Base-by-base conservation (phyloP, 2,113 vertebrate genomes). In the Melanerpes aurifrons region DNA sequence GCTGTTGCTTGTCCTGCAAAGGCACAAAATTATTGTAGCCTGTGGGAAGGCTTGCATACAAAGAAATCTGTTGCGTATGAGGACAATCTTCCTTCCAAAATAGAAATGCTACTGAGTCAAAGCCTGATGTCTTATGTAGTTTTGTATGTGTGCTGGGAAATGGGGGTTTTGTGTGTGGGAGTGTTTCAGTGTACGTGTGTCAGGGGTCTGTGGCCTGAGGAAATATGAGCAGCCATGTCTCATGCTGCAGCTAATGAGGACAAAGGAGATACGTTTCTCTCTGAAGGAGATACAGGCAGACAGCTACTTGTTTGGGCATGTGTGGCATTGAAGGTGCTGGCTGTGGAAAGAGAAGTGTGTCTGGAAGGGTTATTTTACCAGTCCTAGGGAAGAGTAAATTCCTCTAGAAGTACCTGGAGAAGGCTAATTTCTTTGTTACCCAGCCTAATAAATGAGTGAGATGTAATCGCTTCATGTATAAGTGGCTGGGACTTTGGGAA, bases 371-470 rank as follows among this genome's bases (percentile, higher is more conserved):
- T 56, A 35, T n/a, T 12, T 66, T 48, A n/a, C 11, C 18, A 71
- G 40, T 67, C 12, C 4, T 53, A 53, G 16, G 29, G n/a, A 86
- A 8, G 24, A 69, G 37, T 58, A 43, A 78, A 48, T 58, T 43
- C 21, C 11, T 58, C 29, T 76, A 47, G 37, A 94, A 74, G 50
- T 78, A 82, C 35, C 24, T 91, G n/a, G 35, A 89, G 35, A 9
- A 37, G n/a, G 32, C 37, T 79, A 66, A 75, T 62, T 94, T 31
- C 31, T 89, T 79, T 85, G 21, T 74, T 90, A 87, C 74, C 19
- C 57, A 68, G 25, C n/a, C 71, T 80, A 61, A 59, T 89, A 89
- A 74, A 61, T 90, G 40, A 73, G 17, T 87, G 71, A 82, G 17
- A 4, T 76, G 5, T 78, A 81, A 43, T 62, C 1, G 3, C 11